These are phyloP conservation scores for Dascyllus trimaculatus DNA, from an alignment of 2,113 vertebrate genomes.

Conservation along the genomic window DNA sequence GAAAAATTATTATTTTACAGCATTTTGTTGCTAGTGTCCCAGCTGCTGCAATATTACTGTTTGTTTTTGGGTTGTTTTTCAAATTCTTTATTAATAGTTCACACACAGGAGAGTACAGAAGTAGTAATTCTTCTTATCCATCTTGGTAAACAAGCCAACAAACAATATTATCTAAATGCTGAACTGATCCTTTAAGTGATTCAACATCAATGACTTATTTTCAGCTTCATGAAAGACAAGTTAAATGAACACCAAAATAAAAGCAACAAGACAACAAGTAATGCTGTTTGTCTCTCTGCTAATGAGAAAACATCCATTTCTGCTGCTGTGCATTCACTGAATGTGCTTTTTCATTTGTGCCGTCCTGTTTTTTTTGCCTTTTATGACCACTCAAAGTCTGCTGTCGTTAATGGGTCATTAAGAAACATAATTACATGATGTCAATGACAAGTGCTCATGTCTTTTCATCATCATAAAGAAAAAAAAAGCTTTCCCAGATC, in stretches of 20 bases:
- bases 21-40: no score
- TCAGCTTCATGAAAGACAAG: not conserved
- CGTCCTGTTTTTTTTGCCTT: slow-evolving; percentile 17
- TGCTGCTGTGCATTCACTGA: slow-evolving; percentile 5
- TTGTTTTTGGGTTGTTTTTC: no score
- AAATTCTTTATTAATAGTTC: no score
- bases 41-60: no score
- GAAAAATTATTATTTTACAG: no score
- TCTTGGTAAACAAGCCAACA: no score
- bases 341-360: slow-evolving; percentile 20
- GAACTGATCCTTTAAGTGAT: not conserved
- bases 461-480: slow-evolving; percentile 5
- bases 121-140: no score
- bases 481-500: slow-evolving; percentile 18
- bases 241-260: not conserved
- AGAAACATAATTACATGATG: slow-evolving; percentile 36
- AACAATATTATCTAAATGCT: no score
- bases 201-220: not conserved
- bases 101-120: no score
- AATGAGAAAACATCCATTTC: slow-evolving; percentile 10
- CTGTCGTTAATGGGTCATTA: slow-evolving; percentile 46
- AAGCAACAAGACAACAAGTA: not conserved
- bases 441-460: slow-evolving; percentile 37
- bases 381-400: slow-evolving; percentile 21
- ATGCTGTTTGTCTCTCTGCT: not conserved